Evolutionary conservation across 2,888 invertebrate genomes (phyloP).

Genomic region (Eilema depressum): DNA sequence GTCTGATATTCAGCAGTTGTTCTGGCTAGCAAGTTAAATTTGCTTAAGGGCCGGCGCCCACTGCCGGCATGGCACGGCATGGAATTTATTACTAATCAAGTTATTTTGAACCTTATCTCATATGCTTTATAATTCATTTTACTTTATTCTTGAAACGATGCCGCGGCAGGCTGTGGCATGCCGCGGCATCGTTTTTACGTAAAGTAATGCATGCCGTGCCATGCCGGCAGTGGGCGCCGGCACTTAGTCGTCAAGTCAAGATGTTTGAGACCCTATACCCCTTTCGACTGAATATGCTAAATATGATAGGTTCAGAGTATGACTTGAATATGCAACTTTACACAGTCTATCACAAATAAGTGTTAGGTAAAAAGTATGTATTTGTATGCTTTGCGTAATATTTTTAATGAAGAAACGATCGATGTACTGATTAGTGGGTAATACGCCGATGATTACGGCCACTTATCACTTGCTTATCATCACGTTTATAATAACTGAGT

Average conservation of each 20-base stretch:
- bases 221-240: too few relatives aligned
- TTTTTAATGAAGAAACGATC: constrained; percentile 1
- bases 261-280: too few relatives aligned
- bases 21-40: neutral
- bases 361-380: neutral
- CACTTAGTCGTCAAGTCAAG: too few relatives aligned
- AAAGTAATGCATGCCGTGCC: too few relatives aligned
- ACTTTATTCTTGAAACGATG: too few relatives aligned
- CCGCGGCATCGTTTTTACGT: too few relatives aligned
- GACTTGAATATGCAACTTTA: neutral
- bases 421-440: neutral
- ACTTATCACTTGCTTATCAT: constrained; percentile 6
- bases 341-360: neutral
- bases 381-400: neutral
- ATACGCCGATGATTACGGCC: neutral
- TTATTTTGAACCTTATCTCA: too few relatives aligned
- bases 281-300: neutral
- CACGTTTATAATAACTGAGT: neutral
- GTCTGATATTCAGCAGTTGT: neutral
- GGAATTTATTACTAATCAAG: too few relatives aligned
- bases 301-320: neutral
- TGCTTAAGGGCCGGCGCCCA: too few relatives aligned
- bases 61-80: too few relatives aligned
- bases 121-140: too few relatives aligned
- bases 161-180: too few relatives aligned